Percentiles rank a stretch among this genome's conserved stretches.
phyloP scores from a whole-genome alignment of 2,888 invertebrate species.

The Drosophila aldrichi region DNA sequence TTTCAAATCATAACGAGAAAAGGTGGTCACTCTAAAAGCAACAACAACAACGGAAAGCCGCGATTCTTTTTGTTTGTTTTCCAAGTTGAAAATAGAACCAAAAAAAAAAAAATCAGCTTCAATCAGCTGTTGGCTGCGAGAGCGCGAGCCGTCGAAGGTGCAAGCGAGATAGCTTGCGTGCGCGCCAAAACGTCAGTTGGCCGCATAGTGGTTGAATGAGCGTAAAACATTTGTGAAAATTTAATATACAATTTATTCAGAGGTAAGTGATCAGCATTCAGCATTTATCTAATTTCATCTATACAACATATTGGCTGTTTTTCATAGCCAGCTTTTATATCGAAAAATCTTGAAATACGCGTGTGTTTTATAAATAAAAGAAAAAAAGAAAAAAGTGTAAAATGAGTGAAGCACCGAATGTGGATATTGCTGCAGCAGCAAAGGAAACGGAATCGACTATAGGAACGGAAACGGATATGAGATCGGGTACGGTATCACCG shows the following conservation, averaged over 20 bases:
- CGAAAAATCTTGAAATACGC: slow-evolving; percentile 51
- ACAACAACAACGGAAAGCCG: slow-evolving; percentile 26
- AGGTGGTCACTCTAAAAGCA: slow-evolving; percentile 40
- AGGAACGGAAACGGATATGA: slow-evolving; percentile 5
- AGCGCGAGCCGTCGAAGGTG: slow-evolving; percentile 37
- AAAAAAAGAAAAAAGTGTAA: slow-evolving; percentile 47
- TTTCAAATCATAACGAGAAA: slow-evolving; percentile 44
- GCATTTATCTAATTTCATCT: neutral
- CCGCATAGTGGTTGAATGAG: slow-evolving; percentile 48
- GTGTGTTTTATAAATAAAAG: slow-evolving; percentile 52
- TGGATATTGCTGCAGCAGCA: slow-evolving; percentile 21
- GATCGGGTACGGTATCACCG: slow-evolving; percentile 17
- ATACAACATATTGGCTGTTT: slow-evolving; percentile 16
- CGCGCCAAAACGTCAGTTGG: slow-evolving; percentile 62
- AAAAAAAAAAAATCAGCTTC: slow-evolving; percentile 47
- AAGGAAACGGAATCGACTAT: neutral
- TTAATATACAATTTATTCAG: slow-evolving; percentile 6
- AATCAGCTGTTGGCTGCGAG: slow-evolving; percentile 65
- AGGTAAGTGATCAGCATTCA: slow-evolving; percentile 59
- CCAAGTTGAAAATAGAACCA: slow-evolving; percentile 43
- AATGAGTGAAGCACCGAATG: slow-evolving; percentile 72
- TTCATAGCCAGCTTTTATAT: slow-evolving; percentile 31
- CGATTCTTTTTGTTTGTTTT: slow-evolving; percentile 55
- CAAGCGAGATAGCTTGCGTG: slow-evolving; percentile 51
- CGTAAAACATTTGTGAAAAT: slow-evolving; percentile 14